Evolutionary conservation across 2,888 invertebrate genomes (phyloP).

Genomic region (Tetanocera ferruginea): DNA sequence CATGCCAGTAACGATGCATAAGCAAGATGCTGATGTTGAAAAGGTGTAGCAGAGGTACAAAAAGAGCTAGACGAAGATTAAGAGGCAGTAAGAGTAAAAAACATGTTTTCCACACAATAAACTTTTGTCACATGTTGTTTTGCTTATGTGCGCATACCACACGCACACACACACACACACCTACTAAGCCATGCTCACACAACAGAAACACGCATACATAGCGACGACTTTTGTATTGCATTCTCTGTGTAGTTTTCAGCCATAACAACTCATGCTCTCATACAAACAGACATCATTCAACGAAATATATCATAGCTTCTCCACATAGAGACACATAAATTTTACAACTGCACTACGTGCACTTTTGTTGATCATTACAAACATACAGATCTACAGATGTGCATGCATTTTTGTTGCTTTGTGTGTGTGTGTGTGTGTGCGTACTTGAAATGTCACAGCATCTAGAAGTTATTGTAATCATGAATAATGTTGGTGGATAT

Average conservation of each 20-base stretch:
- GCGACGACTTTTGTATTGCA: neutral
- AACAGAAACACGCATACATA: neutral
- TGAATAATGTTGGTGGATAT: no score
- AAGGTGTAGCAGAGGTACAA: neutral
- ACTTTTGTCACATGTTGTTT: constrained; percentile 15
- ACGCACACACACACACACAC: neutral
- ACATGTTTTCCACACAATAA: constrained; percentile 21
- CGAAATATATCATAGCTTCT: neutral
- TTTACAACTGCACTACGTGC: neutral
- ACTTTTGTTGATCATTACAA: neutral
- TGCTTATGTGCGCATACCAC: neutral
- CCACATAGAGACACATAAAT: neutral
- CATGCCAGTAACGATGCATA: neutral
- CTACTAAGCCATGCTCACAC: neutral
- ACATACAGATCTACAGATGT: neutral
- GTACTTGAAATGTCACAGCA: neutral
- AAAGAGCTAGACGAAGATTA: neutral
- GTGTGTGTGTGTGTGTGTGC: constrained; percentile 19
- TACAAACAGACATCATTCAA: neutral
- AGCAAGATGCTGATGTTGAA: neutral
- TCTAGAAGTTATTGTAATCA: constrained; percentile 20
- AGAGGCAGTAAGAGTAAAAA: neutral
- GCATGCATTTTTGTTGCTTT: neutral
- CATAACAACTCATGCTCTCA: neutral
- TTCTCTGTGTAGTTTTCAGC: neutral